Evolutionary conservation across 1,140 invertebrate species (phyloP).

Genomic region (Prorops nasuta): DNA sequence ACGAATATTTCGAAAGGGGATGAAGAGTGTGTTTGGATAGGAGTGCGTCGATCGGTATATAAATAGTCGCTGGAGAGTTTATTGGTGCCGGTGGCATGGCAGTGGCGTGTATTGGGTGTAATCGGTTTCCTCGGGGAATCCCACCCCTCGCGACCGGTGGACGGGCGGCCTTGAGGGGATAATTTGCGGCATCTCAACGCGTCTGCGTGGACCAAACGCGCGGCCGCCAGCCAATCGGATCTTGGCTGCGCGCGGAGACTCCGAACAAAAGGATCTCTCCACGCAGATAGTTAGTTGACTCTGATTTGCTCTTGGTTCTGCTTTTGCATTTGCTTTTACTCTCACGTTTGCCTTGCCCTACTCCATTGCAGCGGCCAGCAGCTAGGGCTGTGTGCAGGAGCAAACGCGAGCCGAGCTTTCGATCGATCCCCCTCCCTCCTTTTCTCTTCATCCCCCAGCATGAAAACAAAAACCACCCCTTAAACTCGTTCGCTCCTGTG

Average conservation of each 20-base stretch:
- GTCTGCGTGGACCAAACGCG: constrained; percentile 40
- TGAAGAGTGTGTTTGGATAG: neutral
- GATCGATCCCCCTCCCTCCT: neutral
- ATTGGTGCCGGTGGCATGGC: no score
- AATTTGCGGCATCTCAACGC: constrained; percentile 39
- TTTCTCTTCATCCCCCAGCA: constrained; percentile 26
- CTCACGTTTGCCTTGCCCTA: constrained; percentile 1
- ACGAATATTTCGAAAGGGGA: no score
- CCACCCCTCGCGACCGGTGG: constrained; percentile 15
- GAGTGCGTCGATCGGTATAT: no score
- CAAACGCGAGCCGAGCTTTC: constrained; percentile 20
- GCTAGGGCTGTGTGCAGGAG: constrained; percentile 1
- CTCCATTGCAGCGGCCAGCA: neutral
- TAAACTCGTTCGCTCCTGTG: neutral
- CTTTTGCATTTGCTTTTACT: constrained; percentile 1
- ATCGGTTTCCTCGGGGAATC: constrained; percentile 34
- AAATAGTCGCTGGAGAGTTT: no score
- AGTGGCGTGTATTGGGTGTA: constrained; percentile 24
- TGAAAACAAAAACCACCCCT: constrained; percentile 16
- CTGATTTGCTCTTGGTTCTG: constrained; percentile 1
- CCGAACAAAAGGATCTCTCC: constrained; percentile 38
- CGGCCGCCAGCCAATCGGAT: constrained; percentile 37
- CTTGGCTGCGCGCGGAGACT: constrained; percentile 30
- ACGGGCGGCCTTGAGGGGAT: constrained; percentile 17
- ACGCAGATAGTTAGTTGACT: constrained; percentile 12